phyloP scores from a whole-genome alignment of 2,113 vertebrate species.

The Phocoena sinus region DNA sequence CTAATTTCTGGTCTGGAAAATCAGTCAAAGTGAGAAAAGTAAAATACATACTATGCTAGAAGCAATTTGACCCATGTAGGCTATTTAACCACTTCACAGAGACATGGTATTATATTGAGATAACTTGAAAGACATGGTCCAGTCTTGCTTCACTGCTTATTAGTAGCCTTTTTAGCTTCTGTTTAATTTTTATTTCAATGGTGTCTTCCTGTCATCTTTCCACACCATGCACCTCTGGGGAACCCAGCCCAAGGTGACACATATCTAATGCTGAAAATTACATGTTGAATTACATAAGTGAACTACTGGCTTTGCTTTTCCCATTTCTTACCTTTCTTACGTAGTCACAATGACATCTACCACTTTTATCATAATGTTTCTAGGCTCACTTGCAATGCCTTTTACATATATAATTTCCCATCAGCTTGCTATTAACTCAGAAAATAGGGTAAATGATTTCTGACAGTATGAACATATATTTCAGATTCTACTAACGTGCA shows the following conservation, averaged over 20 bases:
- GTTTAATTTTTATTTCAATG: not conserved
- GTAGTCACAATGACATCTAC: not conserved
- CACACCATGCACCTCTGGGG: not conserved
- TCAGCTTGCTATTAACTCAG: not conserved
- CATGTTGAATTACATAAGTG: not conserved
- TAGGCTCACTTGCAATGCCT: not conserved
- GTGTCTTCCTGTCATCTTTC: not conserved
- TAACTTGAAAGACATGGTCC: not conserved
- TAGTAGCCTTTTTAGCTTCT: not conserved
- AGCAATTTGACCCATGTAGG: not conserved
- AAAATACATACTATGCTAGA: not conserved
- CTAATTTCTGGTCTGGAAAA: not conserved
- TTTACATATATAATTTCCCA: not conserved
- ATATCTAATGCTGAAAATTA: not conserved
- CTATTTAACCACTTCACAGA: not conserved
- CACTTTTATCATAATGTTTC: not conserved
- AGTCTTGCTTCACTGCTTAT: not conserved
- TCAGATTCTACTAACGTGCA: not conserved
- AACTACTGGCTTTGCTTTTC: not conserved
- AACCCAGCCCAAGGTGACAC: not conserved
- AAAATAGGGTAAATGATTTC: not conserved
- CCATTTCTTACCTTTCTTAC: not conserved
- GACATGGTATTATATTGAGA: not conserved
- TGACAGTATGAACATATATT: not conserved
- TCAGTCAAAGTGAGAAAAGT: not conserved